Evolutionary conservation across 1,140 invertebrate species (phyloP), one percentile per base, ranked within the genome.

Genomic region (Delia radicum): DNA sequence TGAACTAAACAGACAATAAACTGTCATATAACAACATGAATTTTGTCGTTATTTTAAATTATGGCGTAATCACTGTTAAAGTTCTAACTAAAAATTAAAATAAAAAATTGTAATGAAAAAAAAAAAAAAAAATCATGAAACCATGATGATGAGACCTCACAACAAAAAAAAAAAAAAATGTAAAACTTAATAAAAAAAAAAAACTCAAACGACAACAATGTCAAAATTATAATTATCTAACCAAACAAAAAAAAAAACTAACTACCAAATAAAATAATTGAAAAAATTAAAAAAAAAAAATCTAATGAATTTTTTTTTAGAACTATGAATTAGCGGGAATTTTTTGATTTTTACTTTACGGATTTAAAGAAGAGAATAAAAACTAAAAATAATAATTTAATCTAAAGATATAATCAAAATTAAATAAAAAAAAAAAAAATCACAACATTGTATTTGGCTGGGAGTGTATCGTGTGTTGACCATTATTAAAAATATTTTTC

Each of bases 401-500:
- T 15, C 12, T 42, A 15, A 42, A 10, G 2, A 42, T 1, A 1
- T 15, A 42, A 10, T 33, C 33, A 33, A 7, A 33, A 33, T 10
- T 12, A 33, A 33, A 33, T 33, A 33, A 0, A 33, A 33, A 33
- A 33, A 33, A 15, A 33, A 33, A 33, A 33, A 33, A 15, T 15
- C 37, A 0, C 37, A 42, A 13, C 33, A 37, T 13, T 37, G 33
- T 3, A 2, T 21, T 1, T 21, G n/a, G 65, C 29, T 33, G 29
- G 29, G 31, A 69, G 29, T 69, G 18, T 69, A 21, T 37, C 65
- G 29, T 69, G 65, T 33, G 8, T 69, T 69, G 65, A 69, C 65
- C 65, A 69, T 37, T 69, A 69, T 69, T 69, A 33, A 69, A 69
- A 33, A n/a, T n/a, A n/a, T n/a, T n/a, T n/a, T n/a, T n/a, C n/a